A percentile compares a stretch with the other conserved stretches of the same genome.
Evolutionary conservation across 2,113 vertebrate genomes (phyloP).

Genomic region (Dipodomys merriami): DNA sequence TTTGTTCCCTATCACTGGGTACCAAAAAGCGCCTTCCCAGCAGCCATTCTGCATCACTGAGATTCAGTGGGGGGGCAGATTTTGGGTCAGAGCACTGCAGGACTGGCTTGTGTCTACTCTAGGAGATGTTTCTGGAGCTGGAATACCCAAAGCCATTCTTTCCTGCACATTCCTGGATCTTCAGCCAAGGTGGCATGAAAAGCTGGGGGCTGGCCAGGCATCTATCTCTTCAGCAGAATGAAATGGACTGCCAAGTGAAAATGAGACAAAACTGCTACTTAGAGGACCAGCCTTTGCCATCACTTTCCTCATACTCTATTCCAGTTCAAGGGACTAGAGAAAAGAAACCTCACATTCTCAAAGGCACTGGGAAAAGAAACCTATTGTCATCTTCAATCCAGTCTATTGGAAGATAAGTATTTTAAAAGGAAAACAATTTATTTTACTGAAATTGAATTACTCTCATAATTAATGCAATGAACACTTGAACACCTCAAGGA

Average conservation of each 20-base stretch:
- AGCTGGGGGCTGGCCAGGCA: background rate
- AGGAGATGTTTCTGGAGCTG: background rate
- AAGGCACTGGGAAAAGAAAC: background rate
- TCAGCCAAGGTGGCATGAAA: background rate
- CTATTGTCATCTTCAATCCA: background rate
- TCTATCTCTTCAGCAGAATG: background rate
- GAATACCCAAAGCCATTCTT: background rate
- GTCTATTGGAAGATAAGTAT: background rate
- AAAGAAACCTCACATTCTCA: background rate
- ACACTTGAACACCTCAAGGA: background rate
- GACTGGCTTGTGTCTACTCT: background rate
- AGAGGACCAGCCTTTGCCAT: background rate
- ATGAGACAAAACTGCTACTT: background rate
- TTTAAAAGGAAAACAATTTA: background rate
- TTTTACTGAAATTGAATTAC: background rate
- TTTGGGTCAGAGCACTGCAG: background rate
- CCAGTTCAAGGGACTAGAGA: background rate
- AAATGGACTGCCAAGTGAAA: background rate
- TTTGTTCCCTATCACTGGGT: background rate
- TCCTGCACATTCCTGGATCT: background rate
- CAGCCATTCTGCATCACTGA: background rate
- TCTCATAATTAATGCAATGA: background rate
- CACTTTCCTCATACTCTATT: background rate
- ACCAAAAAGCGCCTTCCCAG: background rate
- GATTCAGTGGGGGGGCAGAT: background rate